Percentiles rank a stretch among this genome's conserved stretches.
Evolutionary conservation across 35 echinoderm and acorn worm genomes (phyloP).

Genomic region (Heliocidaris tuberculata): DNA sequence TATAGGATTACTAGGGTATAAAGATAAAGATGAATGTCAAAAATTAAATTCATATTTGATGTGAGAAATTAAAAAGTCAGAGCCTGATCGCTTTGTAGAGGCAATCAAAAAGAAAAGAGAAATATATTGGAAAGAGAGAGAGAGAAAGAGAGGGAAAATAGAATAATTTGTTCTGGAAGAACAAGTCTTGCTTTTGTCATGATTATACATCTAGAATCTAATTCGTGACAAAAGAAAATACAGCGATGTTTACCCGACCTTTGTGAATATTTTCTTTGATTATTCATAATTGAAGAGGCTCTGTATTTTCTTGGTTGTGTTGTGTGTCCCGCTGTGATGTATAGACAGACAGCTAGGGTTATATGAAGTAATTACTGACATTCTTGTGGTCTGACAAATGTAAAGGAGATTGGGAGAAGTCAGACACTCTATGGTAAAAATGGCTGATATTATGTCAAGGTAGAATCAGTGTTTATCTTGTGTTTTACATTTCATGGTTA

Average conservation of each 20-base stretch:
- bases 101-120: neutral
- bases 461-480: neutral
- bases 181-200: slow-evolving; percentile 9
- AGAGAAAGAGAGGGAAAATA: neutral
- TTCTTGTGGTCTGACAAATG: neutral
- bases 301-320: neutral
- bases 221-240: slow-evolving; percentile 12
- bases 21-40: neutral
- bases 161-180: slow-evolving; percentile 17
- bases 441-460: neutral
- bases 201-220: slow-evolving; percentile 3
- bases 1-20: neutral
- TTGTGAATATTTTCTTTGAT: slow-evolving; percentile 41
- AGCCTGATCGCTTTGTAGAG: neutral
- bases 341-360: neutral
- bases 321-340: neutral
- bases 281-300: slow-evolving; percentile 24
- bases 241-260: slow-evolving; percentile 22
- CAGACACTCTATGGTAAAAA: neutral
- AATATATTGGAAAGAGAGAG: neutral
- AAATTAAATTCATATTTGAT: neutral
- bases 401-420: neutral
- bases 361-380: neutral
- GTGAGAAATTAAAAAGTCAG: no score
- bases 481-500: neutral